phyloP scores from a whole-genome alignment of 2,113 vertebrate species.

The Xenopus tropicalis region DNA sequence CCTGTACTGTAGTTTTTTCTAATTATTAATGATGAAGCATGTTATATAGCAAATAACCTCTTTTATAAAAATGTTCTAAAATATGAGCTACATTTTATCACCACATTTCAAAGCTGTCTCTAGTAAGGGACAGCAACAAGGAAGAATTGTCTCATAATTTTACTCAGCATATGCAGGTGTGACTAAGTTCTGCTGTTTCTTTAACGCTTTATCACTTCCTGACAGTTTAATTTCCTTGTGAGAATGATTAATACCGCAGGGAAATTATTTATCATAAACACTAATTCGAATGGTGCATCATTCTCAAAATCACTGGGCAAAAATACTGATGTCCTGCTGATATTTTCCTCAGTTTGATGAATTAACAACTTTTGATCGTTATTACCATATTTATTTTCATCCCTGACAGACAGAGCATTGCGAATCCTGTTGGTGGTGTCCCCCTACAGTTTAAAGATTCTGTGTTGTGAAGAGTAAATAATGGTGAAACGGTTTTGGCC shows the following conservation, averaged over 20 bases:
- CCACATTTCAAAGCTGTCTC: constrained; percentile 22
- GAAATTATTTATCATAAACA: constrained; percentile 65
- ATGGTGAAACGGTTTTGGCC: constrained; percentile 44
- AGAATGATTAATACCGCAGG: constrained; percentile 64
- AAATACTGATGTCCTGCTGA: constrained; percentile 56
- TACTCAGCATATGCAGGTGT: constrained; percentile 51
- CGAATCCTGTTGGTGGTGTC: constrained; percentile 44
- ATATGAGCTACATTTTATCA: constrained; percentile 4
- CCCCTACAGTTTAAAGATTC: constrained; percentile 48
- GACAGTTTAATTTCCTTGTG: constrained; percentile 68
- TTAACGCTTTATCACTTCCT: constrained; percentile 65
- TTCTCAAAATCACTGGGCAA: constrained; percentile 55
- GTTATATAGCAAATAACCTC: no score
- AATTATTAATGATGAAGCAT: no score
- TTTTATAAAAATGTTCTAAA: not conserved
- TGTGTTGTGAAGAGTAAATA: constrained; percentile 49
- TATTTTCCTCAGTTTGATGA: constrained; percentile 56
- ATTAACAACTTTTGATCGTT: constrained; percentile 59
- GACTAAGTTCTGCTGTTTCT: constrained; percentile 59
- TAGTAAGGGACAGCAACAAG: constrained; percentile 38
- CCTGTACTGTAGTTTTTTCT: no score
- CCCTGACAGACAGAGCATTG: constrained; percentile 48
- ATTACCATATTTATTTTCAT: constrained; percentile 55
- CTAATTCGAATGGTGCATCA: constrained; percentile 61
- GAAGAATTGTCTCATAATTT: constrained; percentile 47